Base-by-base conservation (phyloP, 2,797 vertebrate species). In the Lerista edwardsae region DNA sequence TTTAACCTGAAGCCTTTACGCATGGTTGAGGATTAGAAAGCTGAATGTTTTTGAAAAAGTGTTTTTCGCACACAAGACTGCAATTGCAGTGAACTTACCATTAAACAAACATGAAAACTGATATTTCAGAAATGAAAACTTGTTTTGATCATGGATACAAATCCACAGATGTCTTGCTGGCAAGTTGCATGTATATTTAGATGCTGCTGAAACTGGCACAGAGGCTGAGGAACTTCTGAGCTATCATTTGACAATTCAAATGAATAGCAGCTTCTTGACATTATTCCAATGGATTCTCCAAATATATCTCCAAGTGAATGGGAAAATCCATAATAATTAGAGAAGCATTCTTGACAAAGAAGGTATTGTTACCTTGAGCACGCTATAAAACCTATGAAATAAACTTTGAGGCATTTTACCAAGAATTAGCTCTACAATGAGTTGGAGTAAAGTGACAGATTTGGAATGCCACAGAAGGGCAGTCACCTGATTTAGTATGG, bases 91-190 rank as follows among this genome's bases (percentile, higher is more conserved):
- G 57, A 41, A 55, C 39, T 39, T 68, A 39, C 10, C 41, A 75
- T 73, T 21, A 76, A 76, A 71, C 51, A 31, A 8, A 79, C 41
- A 36, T 31, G 10, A 1, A 39, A 74, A 79, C 31, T 55, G 27
- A 14, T 62, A 61, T 55, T 75, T 65, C 10, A 36, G n/a, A 68
- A 61, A 61, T 72, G 41, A 55, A 65, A n/a, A 29, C 44, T 84
- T 67, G 41, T 79, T 80, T 74, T 67, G 76, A 72, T 85, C 34
- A 31, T 21, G 31, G n/a, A 65, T 79, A 74, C 25, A 74, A 85
- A 79, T 51, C 36, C 72, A 59, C 51, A 71, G 39, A 78, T 71
- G 36, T 12, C 34, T 12, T 27, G 34, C 69, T 74, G 57, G 59
- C 71, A 62, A 23, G 29, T 31, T 3, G 23, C 65, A 57, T 31